phyloP scores from a whole-genome alignment of 1,140 invertebrate species.

The Drosophila gunungcola region DNA sequence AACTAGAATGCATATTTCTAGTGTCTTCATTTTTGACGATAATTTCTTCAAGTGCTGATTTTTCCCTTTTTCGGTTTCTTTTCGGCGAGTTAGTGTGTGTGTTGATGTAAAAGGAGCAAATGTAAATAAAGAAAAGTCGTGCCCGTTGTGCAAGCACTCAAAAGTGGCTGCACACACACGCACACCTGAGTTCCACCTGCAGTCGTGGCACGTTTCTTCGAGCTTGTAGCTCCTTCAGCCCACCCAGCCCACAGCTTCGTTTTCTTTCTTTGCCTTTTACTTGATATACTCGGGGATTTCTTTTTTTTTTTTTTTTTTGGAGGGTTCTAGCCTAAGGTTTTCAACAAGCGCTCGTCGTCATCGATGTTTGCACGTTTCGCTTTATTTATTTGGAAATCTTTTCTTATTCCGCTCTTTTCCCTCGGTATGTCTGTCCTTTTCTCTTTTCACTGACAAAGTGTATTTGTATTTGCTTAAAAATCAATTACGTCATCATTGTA shows the following conservation, averaged over 20 bases:
- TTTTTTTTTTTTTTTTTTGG: neutral
- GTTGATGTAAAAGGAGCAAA: slow-evolving; percentile 64
- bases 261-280: slow-evolving; percentile 49
- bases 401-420: slow-evolving; percentile 30
- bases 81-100: slow-evolving; percentile 17
- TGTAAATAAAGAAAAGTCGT: slow-evolving; percentile 72
- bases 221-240: slow-evolving; percentile 5
- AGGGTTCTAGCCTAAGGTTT: slow-evolving; percentile 57
- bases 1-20: neutral
- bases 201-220: slow-evolving; percentile 53
- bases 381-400: slow-evolving; percentile 61
- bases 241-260: neutral
- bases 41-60: neutral
- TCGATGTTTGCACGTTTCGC: slow-evolving; percentile 62
- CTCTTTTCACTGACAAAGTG: slow-evolving; percentile 48
- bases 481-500: slow-evolving; percentile 83
- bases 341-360: slow-evolving; percentile 63
- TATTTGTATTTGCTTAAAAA: slow-evolving; percentile 83
- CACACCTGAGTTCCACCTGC: slow-evolving; percentile 43
- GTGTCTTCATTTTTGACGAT: neutral
- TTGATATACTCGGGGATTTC: slow-evolving; percentile 54
- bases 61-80: slow-evolving; percentile 6
- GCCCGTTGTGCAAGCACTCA: slow-evolving; percentile 63
- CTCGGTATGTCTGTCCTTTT: neutral
- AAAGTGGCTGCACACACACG: slow-evolving; percentile 58